phyloP scores from a whole-genome alignment of 2,113 vertebrate species.

The Myotis lucifugus region DNA sequence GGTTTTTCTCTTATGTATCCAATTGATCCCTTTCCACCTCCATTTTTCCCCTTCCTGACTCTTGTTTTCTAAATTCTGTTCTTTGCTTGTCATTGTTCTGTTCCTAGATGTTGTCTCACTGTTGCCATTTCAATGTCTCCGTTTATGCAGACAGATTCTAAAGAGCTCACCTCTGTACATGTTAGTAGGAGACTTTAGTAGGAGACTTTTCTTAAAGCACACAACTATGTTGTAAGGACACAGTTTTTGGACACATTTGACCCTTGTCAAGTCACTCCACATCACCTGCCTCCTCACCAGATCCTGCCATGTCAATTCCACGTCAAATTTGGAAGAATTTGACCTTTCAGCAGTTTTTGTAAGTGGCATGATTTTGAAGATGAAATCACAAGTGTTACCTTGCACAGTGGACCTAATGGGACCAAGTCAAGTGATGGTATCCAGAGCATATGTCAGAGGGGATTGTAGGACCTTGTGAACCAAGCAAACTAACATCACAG shows the following conservation, averaged over 20 bases:
- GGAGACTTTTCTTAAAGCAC: background rate
- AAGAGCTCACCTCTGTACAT: background rate
- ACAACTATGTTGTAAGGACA: background rate
- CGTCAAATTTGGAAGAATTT: background rate
- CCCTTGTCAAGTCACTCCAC: background rate
- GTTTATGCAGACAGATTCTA: background rate
- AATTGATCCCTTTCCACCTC: accelerated
- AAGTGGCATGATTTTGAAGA: background rate
- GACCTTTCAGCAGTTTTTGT: background rate
- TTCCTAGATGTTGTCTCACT: background rate
- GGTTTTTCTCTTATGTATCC: background rate
- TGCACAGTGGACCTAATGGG: background rate
- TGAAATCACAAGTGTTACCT: background rate
- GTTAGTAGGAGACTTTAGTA: background rate
- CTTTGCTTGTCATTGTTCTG: background rate
- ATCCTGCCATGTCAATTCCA: background rate
- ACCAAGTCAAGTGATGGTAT: background rate
- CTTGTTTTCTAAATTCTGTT: background rate
- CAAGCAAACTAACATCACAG: background rate
- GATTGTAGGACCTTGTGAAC: background rate
- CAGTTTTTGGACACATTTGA: background rate
- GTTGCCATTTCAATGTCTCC: background rate
- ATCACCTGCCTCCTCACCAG: background rate
- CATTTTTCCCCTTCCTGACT: background rate
- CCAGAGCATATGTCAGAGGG: background rate